Conservation (phyloP, 2,888 invertebrate species). For the Heliconius erato region DNA sequence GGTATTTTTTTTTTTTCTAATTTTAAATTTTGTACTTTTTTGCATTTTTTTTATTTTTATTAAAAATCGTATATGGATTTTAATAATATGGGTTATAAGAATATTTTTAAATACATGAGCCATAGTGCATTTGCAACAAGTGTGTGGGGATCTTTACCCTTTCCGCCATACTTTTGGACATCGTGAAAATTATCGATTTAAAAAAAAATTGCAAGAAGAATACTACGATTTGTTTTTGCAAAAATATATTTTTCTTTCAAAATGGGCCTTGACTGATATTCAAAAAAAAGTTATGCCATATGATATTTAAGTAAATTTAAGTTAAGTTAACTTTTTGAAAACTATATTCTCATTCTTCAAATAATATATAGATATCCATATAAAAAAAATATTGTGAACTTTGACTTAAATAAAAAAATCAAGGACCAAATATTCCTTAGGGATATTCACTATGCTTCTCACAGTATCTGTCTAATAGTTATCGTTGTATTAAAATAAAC, state of each 20-base stretch:
- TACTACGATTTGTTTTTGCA: neutral
- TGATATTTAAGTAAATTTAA: too few species aligned
- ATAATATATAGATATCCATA: neutral
- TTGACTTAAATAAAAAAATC: neutral
- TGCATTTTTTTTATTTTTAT: constrained; percentile 24
- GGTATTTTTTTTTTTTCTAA: neutral
- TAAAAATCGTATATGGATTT: constrained; percentile 17
- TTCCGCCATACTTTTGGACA: constrained; percentile 82
- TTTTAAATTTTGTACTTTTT: constrained; percentile 21
- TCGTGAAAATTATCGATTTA: constrained; percentile 83
- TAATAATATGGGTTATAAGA: constrained; percentile 1
- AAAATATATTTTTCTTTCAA: neutral
- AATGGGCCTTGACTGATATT: neutral
- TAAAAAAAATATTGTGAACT: neutral
- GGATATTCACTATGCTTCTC: neutral
- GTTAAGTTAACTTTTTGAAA: neutral
- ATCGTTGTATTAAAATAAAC: neutral
- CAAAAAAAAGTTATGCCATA: neutral
- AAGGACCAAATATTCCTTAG: neutral
- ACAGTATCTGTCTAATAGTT: neutral
- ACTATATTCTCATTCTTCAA: neutral
- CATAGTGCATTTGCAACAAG: constrained; percentile 77
- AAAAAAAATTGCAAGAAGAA: constrained; percentile 40
- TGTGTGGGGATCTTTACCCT: constrained; percentile 81
- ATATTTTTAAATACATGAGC: constrained; percentile 34